Base-by-base conservation (phyloP, 2,113 vertebrate genomes). In the Andinoacara biseriatus region DNA sequence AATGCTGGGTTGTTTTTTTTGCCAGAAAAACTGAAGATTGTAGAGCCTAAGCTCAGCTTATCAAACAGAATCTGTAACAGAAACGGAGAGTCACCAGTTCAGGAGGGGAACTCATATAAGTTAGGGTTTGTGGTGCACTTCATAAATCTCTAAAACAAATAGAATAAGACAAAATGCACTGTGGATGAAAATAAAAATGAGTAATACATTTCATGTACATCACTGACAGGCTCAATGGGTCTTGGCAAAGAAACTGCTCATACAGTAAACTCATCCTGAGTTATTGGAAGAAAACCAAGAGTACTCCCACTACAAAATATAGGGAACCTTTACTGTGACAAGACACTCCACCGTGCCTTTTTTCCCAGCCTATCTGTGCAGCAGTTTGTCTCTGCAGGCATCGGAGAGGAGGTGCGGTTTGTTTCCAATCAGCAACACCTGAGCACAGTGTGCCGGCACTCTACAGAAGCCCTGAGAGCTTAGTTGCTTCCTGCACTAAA, bases 41-140 rank as follows among this genome's bases (percentile, higher is more conserved):
- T 80, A 82, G 72, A 60, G 61, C 24, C 14, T 1, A 10, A 69
- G 60, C 59, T 81, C 61, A 60, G 7, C 56, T 85, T 35, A 83
- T 87, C 65, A 59, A 58, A 76, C 22, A 35, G 26, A 17, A 29
- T 74, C 13, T 61, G 17, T 22, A 74, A 43, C 58, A 38, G 10
- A 35, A 72, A 29, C 26, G 35, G 69, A 78, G 17, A 58, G 59
- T 87, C 33, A 81, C 46, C 20, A 58, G 5, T 58, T 29, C 11
- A 35, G 22, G 24, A 77, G 33, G 14, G 29, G 58, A 57, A 72
- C 59, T 8, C 43, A 46, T 18, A 67, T 38, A 5, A 1, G 4
- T 33, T 74, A 33, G 61, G 26, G 76, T 56, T 14, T 75, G 43
- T 3, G 4, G 11, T 29, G 17, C 20, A 46, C 17, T 26, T 2